Percentiles rank a stretch among this genome's conserved stretches.
These are phyloP conservation scores for Phoenicopterus ruber DNA, from an alignment of 2,113 vertebrate species.

Conservation along the genomic window DNA sequence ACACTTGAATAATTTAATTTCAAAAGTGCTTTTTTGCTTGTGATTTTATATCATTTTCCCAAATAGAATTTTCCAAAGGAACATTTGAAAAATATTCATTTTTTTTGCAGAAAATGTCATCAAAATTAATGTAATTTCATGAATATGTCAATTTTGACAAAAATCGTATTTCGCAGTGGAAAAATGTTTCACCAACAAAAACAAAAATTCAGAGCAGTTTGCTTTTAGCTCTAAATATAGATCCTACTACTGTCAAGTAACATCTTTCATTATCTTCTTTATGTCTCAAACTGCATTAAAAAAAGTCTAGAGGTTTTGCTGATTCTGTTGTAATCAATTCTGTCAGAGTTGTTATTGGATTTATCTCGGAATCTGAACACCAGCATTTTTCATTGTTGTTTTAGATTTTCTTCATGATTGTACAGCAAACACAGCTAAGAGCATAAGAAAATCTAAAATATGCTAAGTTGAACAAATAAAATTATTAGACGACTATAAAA, in stretches of 20 bases:
- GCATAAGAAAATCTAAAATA: slow-evolving; percentile 8
- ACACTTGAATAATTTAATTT: not conserved
- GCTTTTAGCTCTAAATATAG: slow-evolving; percentile 51
- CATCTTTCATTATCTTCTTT: slow-evolving; percentile 72
- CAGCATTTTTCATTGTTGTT: slow-evolving; percentile 69
- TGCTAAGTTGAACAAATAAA: not conserved
- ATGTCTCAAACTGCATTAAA: slow-evolving; percentile 69
- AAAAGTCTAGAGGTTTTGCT: slow-evolving; percentile 61
- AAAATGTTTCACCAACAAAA: slow-evolving; percentile 8
- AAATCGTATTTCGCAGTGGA: not conserved
- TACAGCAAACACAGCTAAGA: not conserved
- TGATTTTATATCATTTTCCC: not conserved
- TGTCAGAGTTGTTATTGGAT: slow-evolving; percentile 73
- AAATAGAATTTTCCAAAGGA: slow-evolving; percentile 13
- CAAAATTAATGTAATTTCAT: slow-evolving; percentile 18
- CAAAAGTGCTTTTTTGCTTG: not conserved
- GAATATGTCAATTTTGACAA: not conserved
- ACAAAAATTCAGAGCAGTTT: not conserved
- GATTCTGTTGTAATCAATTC: slow-evolving; percentile 74
- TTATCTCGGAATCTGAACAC: slow-evolving; percentile 67
- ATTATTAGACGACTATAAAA: not conserved
- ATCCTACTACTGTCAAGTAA: slow-evolving; percentile 70
- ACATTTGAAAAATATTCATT: not conserved
- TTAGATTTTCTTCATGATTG: slow-evolving; percentile 54
- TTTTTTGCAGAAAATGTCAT: not conserved